Base-by-base conservation (phyloP, 1,140 invertebrate genomes). In the Cryptotermes secundus region DNA sequence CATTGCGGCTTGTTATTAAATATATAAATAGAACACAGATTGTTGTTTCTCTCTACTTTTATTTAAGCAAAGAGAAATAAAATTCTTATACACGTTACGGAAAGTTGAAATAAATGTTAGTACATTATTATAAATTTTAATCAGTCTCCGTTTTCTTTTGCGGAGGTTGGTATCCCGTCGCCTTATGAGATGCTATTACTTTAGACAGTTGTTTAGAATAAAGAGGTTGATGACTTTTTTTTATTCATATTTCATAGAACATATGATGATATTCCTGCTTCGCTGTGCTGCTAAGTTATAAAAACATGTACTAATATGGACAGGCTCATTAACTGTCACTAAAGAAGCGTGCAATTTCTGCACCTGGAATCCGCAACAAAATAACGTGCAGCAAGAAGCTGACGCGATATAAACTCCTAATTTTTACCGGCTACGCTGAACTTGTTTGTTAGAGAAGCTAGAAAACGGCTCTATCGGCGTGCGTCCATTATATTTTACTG, bases 301-400 rank as follows among this genome's bases (percentile, higher is more conserved):
- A 72, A 72, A 72, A 72, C 1, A 72, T 72, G 31, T 31, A 31
- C 9, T 72, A 26, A 12, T 72, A 14, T 31, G 59, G 26, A 31
- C 59, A 1, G 31, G n/a, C 26, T n/a, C 59, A 72, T 72, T 72
- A 72, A 72, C 59, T 31, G 59, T n/a, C 14, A 72, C 59, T 72
- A 72, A 72, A 72, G n/a, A 72, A 26, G 59, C n/a, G n/a, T 72
- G n/a, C 26, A 72, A 72, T 72, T 72, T 72, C 59, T 72, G n/a
- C 59, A 72, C 59, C 59, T 72, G 59, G 59, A 72, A 72, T 72
- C 26, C 59, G 31, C 59, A 72, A 10, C 14, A 6, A 72, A 59
- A 59, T 59, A 59, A 59, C 53, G 19, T 59, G 53, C 6, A 10
- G 26, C 26, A 7, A 72, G 26, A 3, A 3, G 31, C 26, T 26